Base-by-base conservation (phyloP, 1,140 invertebrate genomes). In the Penaeus japonicus region DNA sequence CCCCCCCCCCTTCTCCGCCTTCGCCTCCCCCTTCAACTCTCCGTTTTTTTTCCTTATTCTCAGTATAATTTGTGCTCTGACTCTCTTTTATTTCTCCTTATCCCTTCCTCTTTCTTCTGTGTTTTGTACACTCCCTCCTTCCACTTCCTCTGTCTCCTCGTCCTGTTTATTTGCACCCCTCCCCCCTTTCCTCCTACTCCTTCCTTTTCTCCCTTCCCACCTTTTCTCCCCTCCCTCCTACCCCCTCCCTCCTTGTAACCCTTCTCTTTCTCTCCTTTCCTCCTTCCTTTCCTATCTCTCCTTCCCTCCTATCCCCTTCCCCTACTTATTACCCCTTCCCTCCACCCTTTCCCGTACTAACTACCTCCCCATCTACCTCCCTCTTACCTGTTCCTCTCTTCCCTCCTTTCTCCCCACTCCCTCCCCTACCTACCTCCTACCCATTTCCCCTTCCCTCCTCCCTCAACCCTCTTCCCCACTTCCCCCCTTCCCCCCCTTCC, bases 41-140 rank as follows among this genome's bases (percentile, higher is more conserved):
- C 18, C 32, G 15, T 91, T 95, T 47, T 96, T 95, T 80, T 92
- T 96, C 5, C 30, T 17, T 85, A 4, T 3, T 27, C 7, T 39
- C 35, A 2, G 2, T 7, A 2, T 39, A 4, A 39, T 4, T 39
- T 39, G 35, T 7, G 7, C 35, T 7, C 35, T 39, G 2, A 39
- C 35, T 7, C 7, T 39, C 35, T 39, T 39, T 39, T 39, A 2
- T 7, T 7, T 39, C 7, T 7, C 35, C 35, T 39, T 7, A 4
- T 39, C 2, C 7, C 7, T 7, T 39, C 7, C 7, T 7, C 35
- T 39, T 39, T 7, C 35, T 39, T 39, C 7, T n/a, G n/a, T n/a
- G n/a, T n/a, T n/a, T n/a, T n/a, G n/a, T n/a, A n/a, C n/a, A n/a
- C n/a, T 39, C 35, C 7, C 7, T 39, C 7, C 35, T 39, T 39